phyloP scores from a whole-genome alignment of 2,797 vertebrate species.

The Microctenopoma steveboyesi region DNA sequence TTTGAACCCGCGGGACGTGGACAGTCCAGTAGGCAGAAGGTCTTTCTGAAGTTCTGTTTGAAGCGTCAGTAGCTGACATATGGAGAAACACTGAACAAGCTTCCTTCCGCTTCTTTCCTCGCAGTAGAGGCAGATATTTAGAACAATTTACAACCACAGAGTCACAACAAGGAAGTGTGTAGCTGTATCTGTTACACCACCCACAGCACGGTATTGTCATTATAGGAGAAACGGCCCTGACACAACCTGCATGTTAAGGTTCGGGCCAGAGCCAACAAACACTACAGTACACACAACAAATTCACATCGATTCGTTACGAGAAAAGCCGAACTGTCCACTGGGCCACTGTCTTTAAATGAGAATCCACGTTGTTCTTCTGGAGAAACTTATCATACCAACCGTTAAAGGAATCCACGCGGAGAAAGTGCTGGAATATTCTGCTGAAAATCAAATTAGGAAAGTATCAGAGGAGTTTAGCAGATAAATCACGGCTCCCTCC shows the following conservation, averaged over 20 bases:
- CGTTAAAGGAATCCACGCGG: constrained; percentile 60
- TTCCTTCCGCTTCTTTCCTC: constrained; percentile 51
- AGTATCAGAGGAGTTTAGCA: constrained; percentile 43
- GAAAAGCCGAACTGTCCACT: not conserved
- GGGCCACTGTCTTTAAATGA: not conserved
- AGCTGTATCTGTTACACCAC: constrained; percentile 65
- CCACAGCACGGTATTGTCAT: constrained; percentile 62
- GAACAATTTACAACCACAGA: constrained; percentile 74
- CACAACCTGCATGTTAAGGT: constrained; percentile 12
- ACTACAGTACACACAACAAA: not conserved
- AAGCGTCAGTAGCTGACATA: constrained; percentile 43
- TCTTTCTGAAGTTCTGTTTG: constrained; percentile 8
- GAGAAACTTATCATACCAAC: constrained; percentile 39
- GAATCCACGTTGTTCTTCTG: constrained; percentile 29
- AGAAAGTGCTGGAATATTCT: constrained; percentile 54
- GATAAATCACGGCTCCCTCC: constrained; percentile 54
- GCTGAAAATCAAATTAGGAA: constrained; percentile 66
- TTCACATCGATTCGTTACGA: not conserved
- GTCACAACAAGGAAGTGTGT: constrained; percentile 72
- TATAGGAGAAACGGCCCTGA: constrained; percentile 30
- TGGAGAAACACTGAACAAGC: constrained; percentile 63
- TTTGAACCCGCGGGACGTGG: not conserved
- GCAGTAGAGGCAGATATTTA: constrained; percentile 58
- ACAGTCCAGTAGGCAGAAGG: constrained; percentile 3
- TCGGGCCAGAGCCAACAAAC: constrained; percentile 3